Base-by-base conservation (phyloP, 2,888 invertebrate genomes). In the Eupithecia subfuscata region DNA sequence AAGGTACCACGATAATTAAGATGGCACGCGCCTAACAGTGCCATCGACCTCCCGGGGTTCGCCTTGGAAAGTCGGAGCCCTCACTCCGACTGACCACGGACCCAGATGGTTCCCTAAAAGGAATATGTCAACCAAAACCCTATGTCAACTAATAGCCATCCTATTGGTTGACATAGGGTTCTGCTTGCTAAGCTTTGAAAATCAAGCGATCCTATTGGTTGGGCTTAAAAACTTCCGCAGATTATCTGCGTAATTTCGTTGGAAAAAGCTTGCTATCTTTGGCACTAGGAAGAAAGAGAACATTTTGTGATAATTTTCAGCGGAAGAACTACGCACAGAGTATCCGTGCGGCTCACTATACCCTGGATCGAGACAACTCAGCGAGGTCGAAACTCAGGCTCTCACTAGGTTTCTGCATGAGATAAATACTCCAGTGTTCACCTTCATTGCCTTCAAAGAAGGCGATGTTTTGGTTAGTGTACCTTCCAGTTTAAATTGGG, bases 381-480 rank as follows among this genome's bases (percentile, higher is more conserved):
- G 94, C 77, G 94, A 95, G 81, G 78, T 84, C 2, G 94, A 95
- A 83, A 94, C 94, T 2, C 83, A 81, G 1, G 90, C 94, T 0
- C 85, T 95, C 2, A 92, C 93, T 12, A 83, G 84, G 7, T 92
- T 83, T 76, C 82, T 94, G 48, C 90, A 90, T 73, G 82, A 86
- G 18, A 87, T 89, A 70, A 84, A 80, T 2, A 81, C 84, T 2
- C 86, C 86, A 0, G 81, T 92, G 0, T 86, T 80, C 78, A 88
- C 89, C 16, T 94, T 95, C 79, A 88, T 95, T 16, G 92, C 93
- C 4, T 91, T 93, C 75, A 95, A 95, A 82, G 95, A 95, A 79
- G 93, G 94, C 34, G 90, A 92, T 63, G 88, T 92, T 30, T 87
- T 94, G 73, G 94, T 94, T 74, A 86, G 90, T 22, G 52, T 9